These are phyloP conservation scores for Craseonycteris thonglongyai DNA, from an alignment of 2,113 vertebrate genomes.

Conservation along the genomic window DNA sequence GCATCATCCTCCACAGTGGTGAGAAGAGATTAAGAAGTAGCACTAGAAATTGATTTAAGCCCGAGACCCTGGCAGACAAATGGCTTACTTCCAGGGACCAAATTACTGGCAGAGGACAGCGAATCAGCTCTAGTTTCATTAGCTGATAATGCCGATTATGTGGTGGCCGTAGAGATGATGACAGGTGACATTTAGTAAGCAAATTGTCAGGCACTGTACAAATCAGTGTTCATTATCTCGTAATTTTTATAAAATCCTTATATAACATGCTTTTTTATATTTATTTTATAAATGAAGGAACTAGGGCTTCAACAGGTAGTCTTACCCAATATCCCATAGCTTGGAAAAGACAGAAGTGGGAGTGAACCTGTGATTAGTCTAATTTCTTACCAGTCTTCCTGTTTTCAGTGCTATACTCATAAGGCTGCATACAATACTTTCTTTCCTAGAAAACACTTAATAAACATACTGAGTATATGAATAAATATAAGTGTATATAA, in stretches of 20 bases:
- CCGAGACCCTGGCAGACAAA: background rate
- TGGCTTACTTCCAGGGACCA: background rate
- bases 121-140: background rate
- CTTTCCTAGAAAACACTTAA: background rate
- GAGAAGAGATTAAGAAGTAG: background rate
- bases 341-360: background rate
- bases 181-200: background rate
- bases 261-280: background rate
- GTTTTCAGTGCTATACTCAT: background rate
- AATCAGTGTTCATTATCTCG: background rate
- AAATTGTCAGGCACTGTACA: background rate
- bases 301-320: background rate
- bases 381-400: background rate
- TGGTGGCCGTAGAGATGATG: background rate
- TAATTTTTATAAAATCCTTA: background rate
- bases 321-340: background rate
- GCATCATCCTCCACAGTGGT: background rate
- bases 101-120: background rate
- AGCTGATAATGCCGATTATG: background rate
- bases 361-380: background rate
- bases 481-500: background rate
- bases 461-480: conserved; percentile 13
- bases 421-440: background rate
- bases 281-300: background rate
- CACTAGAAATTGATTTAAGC: background rate